These are phyloP conservation scores for Sebastes fasciatus DNA, from an alignment of 2,113 vertebrate species.

Conservation along the genomic window DNA sequence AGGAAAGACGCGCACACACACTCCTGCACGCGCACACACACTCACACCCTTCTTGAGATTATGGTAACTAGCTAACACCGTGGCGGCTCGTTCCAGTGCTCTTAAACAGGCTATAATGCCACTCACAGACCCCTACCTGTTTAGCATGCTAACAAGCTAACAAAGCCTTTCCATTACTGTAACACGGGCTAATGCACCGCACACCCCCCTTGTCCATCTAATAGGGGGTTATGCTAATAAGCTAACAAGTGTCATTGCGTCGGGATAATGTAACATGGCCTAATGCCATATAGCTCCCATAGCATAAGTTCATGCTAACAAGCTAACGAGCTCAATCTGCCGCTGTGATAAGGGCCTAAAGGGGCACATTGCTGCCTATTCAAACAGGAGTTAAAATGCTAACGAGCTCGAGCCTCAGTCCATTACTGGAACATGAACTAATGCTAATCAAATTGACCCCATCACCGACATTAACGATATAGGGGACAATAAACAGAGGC, in stretches of 20 bases:
- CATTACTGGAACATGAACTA: constrained; percentile 54
- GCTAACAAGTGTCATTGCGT: constrained; percentile 74
- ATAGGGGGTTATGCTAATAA: constrained; percentile 75
- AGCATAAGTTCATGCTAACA: constrained; percentile 74
- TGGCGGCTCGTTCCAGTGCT: constrained; percentile 44
- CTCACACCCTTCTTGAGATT: constrained; percentile 46
- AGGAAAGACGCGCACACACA: constrained; percentile 23
- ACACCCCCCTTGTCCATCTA: constrained; percentile 56
- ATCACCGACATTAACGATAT: background rate
- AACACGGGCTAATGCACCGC: constrained; percentile 56
- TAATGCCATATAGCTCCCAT: constrained; percentile 72
- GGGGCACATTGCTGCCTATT: constrained; percentile 50
- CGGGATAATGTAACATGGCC: constrained; percentile 68
- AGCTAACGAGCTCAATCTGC: constrained; percentile 72
- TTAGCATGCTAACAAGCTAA: constrained; percentile 79
- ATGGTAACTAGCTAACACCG: constrained; percentile 63
- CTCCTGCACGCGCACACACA: background rate
- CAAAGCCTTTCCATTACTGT: constrained; percentile 65
- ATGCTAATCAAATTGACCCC: constrained; percentile 46
- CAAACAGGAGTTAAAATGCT: constrained; percentile 67
- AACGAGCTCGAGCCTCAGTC: constrained; percentile 48
- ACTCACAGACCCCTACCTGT: constrained; percentile 59
- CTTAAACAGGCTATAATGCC: constrained; percentile 67
- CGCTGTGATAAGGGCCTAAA: constrained; percentile 59
- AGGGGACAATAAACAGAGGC: background rate